phyloP scores from a whole-genome alignment of 2,888 invertebrate species.

The Xestia sexstrigata region DNA sequence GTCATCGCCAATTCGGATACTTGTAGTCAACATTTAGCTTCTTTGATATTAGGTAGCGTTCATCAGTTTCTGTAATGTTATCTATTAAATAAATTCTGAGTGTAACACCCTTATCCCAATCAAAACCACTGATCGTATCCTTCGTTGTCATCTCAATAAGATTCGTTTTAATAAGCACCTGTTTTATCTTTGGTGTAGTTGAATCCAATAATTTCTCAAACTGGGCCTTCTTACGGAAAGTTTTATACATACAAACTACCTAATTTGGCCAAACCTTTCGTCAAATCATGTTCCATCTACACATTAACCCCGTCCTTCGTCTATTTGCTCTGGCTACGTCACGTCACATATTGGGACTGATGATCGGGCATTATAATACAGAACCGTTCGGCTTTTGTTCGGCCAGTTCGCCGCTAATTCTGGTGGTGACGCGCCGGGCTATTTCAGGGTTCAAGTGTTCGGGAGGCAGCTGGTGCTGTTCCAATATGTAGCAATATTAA shows the following conservation, averaged over 20 bases:
- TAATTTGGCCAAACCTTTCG: not conserved
- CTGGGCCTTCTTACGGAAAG: not conserved
- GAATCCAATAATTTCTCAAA: not conserved
- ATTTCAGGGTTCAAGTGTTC: slow-evolving; percentile 57
- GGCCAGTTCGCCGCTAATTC: slow-evolving; percentile 44
- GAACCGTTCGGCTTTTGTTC: slow-evolving; percentile 43
- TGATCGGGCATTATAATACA: slow-evolving; percentile 30
- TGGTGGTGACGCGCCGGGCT: slow-evolving; percentile 55
- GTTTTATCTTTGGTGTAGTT: not conserved
- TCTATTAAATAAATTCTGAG: not conserved
- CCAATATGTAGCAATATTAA: slow-evolving; percentile 39
- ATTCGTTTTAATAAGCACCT: not conserved
- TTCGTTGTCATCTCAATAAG: not conserved
- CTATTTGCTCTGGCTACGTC: slow-evolving; percentile 22
- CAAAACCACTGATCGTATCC: not conserved
- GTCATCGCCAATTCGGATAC: not conserved
- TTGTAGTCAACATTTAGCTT: not conserved
- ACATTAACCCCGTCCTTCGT: not conserved
- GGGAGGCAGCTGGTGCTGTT: slow-evolving; percentile 23
- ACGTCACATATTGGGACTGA: slow-evolving; percentile 25
- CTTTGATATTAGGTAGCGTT: not conserved
- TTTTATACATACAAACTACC: not conserved
- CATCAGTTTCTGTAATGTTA: not conserved
- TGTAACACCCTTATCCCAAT: not conserved
- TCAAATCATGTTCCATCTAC: not conserved